Percentiles rank a stretch among this genome's conserved stretches.
Conservation (phyloP, 2,113 vertebrate species). For the Heterochromis multidens region DNA sequence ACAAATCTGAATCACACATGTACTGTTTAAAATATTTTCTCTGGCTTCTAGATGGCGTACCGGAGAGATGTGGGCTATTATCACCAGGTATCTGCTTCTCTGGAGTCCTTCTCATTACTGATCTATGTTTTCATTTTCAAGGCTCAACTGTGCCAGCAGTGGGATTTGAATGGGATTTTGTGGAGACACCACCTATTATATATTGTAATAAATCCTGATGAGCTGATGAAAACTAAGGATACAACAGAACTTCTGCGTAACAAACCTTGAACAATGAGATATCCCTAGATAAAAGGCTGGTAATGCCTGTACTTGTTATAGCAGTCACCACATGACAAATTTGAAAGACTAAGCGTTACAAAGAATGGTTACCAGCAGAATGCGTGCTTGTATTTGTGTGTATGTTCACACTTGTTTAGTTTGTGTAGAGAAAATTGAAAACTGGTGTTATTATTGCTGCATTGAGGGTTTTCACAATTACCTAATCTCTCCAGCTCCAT, state of each 20-base stretch:
- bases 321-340: conserved; percentile 2
- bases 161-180: conserved; percentile 33
- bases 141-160: conserved; percentile 19
- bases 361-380: not conserved
- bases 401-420: not conserved
- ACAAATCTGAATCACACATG: not conserved
- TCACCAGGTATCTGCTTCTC: conserved; percentile 74
- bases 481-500: not conserved
- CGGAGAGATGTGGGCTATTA: conserved; percentile 79
- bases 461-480: not conserved
- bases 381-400: not conserved
- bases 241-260: conserved; percentile 4
- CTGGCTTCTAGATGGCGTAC: conserved; percentile 73
- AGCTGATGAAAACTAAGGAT: conserved; percentile 27
- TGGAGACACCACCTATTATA: not conserved
- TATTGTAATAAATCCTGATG: conserved; percentile 32
- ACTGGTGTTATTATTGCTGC: not conserved
- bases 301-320: not conserved
- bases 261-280: conserved; percentile 30
- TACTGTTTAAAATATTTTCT: conserved; percentile 4
- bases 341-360: conserved; percentile 11
- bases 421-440: not conserved
- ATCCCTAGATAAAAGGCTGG: conserved; percentile 22
- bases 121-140: conserved; percentile 33
- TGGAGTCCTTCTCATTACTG: conserved; percentile 27